These are phyloP conservation scores for Periophthalmodon schlosseri DNA, from an alignment of 2,113 vertebrate genomes.

Conservation along the genomic window DNA sequence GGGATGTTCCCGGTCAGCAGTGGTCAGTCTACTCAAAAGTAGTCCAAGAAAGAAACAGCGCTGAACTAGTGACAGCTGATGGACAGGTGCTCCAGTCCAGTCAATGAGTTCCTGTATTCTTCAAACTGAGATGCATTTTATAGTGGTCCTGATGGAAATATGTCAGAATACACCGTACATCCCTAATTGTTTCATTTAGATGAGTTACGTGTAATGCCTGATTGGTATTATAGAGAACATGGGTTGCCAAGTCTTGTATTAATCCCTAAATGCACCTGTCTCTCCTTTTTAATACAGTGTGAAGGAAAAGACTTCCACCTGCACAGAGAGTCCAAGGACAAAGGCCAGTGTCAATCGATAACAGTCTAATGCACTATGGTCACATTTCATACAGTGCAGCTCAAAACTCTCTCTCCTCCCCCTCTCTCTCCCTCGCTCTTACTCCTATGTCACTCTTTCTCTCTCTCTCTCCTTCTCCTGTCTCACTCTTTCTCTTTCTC, in stretches of 20 bases:
- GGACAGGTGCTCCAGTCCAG: neutral
- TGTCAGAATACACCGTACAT: neutral
- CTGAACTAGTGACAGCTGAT: neutral
- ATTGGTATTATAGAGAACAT: neutral
- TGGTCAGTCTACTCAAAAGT: neutral
- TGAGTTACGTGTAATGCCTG: neutral
- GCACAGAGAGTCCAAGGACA: slow-evolving; percentile 25
- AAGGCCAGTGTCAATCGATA: slow-evolving; percentile 15
- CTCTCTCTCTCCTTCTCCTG: too few relatives aligned
- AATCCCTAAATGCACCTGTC: neutral
- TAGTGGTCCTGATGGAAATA: neutral
- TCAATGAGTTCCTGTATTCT: neutral
- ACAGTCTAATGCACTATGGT: slow-evolving; percentile 26
- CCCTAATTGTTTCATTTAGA: neutral
- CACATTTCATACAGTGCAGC: slow-evolving; percentile 7
- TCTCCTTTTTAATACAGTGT: slow-evolving; percentile 11
- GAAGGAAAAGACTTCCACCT: slow-evolving; percentile 12
- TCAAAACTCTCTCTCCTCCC: slow-evolving; percentile 5
- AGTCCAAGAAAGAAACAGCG: neutral
- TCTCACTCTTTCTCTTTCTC: too few relatives aligned
- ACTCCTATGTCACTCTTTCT: neutral
- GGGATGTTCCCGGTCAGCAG: neutral
- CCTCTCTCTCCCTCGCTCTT: slow-evolving; percentile 28
- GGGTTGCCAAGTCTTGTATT: neutral
- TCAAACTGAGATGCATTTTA: neutral